Base-by-base conservation (phyloP, 2,113 vertebrate genomes). In the Apeltes quadracus region DNA sequence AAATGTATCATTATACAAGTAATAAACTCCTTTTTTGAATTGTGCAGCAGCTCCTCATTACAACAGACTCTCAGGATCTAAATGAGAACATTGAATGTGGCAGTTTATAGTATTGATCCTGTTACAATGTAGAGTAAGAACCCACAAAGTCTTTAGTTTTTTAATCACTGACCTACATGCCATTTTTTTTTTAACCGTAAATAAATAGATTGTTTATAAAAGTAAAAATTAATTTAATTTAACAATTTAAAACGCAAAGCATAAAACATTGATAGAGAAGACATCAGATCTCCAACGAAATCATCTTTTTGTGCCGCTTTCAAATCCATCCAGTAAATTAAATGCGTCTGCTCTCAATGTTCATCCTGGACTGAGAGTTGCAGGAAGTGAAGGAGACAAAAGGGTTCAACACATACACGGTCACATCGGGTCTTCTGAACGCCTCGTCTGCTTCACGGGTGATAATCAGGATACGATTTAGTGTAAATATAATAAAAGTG, bases 21-120 rank as follows among this genome's bases (percentile, higher is more conserved):
- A 90, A 92, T 91, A 91, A 91, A 91, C 32, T 65, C 48, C 27
- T 69, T 84, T 92, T 93, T 90, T 82, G 78, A 88, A 67, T 88
- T 92, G 0, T 59, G 90, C 76, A 62, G 89, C 77, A 23, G 25
- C 22, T 76, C 7, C 22, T 61, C 3, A 41, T 65, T 73, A 8
- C 20, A 29, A n/a, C 2, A 20, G 23, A 32, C n/a, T 12, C 5
- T 4, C 22, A 53, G 1, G 34, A 36, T 53, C 3, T 58, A 3
- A 5, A 38, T 3, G 29, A 64, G 29, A 29, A 25, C 16, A 41
- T 32, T 46, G 27, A 15, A 65, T 39, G 11, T 8, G n/a, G n/a
- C n/a, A 2, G 20, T 10, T 34, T 4, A 36, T 25, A 16, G 7
- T 5, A 7, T n/a, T 39, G 4, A 38, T n/a, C 20, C 41, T 15